A percentile compares a stretch with the other conserved stretches of the same genome.
phyloP scores from a whole-genome alignment of 1,140 invertebrate species.

The Heliconius himera region DNA sequence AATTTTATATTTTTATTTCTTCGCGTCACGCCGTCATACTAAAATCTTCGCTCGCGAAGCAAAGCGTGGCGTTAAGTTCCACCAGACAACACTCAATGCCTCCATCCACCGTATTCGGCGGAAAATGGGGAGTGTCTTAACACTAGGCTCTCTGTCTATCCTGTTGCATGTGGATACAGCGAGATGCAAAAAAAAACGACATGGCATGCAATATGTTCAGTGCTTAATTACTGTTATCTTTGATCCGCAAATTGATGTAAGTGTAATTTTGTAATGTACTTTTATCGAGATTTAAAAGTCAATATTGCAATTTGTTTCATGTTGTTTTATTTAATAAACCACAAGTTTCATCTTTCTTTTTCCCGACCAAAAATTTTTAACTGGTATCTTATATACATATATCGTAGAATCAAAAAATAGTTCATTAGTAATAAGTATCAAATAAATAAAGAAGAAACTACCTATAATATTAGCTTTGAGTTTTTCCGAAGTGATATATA shows the following conservation, averaged over 20 bases:
- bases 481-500: not conserved
- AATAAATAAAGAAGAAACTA: not conserved
- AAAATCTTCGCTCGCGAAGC: too few relatives aligned
- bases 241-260: slow-evolving; percentile 55
- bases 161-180: too few relatives aligned
- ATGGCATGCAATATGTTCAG: slow-evolving; percentile 49
- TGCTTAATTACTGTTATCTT: slow-evolving; percentile 69
- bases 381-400: not conserved
- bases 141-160: too few relatives aligned
- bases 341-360: too few relatives aligned
- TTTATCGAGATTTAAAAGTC: slow-evolving; percentile 18
- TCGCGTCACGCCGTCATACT: too few relatives aligned
- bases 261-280: slow-evolving; percentile 49
- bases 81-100: too few relatives aligned
- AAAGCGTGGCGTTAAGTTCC: too few relatives aligned
- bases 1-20: too few relatives aligned
- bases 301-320: slow-evolving; percentile 4
- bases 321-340: too few relatives aligned
- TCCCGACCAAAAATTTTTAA: not conserved
- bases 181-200: not conserved
- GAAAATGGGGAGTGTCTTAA: too few relatives aligned
- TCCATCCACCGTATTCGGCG: too few relatives aligned
- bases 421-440: not conserved
- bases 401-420: not conserved
- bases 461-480: not conserved